Base-by-base conservation (phyloP, 2,888 invertebrate genomes). In the Pharmacophagus antenor region DNA sequence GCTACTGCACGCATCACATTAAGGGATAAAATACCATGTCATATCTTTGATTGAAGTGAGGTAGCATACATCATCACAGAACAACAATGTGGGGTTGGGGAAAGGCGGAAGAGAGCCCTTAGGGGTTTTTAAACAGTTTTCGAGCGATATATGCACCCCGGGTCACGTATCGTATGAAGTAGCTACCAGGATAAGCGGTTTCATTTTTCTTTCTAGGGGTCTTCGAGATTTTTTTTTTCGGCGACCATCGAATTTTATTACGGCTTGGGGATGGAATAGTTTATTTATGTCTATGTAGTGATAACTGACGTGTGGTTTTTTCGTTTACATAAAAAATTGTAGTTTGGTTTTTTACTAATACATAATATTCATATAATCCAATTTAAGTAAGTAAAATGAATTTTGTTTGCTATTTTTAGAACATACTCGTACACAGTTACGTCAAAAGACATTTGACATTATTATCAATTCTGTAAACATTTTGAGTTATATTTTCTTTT, bases 121-220 rank as follows among this genome's bases (percentile, higher is more conserved):
- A 77, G 82, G 84, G 85, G 71, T 73, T 85, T 86, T 84, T 87
- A 87, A 85, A 83, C 84, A 84, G 84, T 82, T 82, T 80, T 79
- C 72, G 73, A 71, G 72, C 81, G 81, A 84, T 84, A 80, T 88
- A 88, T 88, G 86, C 88, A 87, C 89, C 89, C 88, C 79, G 72
- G 77, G 85, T 88, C 89, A 89, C 89, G 89, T 89, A 81, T 80
- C 80, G 78, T 84, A 88, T 85, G 86, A 83, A 88, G 84, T 82
- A 80, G 86, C 86, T 84, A 82, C 85, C 85, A 83, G 85, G 79
- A 84, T 88, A 84, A 86, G 80, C 79, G 79, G 77, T 80, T 80
- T 78, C 86, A 87, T 88, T 88, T 87, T 85, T 88, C 84, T 85
- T 79, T 21, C 18, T 23, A 27, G 61, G 60, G 56, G 52, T 31